These are phyloP conservation scores for Manis crassicaudata DNA, from an alignment of 2,797 vertebrate species.

Conservation along the genomic window DNA sequence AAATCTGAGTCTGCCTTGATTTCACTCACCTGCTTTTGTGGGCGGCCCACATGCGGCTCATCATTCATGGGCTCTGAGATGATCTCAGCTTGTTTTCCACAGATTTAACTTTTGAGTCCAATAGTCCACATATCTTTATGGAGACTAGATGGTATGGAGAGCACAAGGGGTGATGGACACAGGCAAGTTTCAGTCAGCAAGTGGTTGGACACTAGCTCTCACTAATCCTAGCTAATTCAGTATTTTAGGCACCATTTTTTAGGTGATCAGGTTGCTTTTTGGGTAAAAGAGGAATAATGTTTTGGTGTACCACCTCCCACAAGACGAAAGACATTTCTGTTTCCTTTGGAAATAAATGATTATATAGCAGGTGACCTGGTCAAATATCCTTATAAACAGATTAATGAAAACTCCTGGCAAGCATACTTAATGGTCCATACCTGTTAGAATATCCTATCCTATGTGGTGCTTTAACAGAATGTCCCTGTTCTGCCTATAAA, in stretches of 20 bases:
- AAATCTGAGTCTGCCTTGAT: neutral
- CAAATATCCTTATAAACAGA: neutral
- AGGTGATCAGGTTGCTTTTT: neutral
- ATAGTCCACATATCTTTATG: neutral
- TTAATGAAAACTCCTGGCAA: neutral
- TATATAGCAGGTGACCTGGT: neutral
- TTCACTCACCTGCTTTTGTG: neutral
- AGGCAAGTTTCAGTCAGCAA: neutral
- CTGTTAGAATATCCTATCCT: neutral
- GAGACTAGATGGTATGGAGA: neutral
- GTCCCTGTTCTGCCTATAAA: neutral
- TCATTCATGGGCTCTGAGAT: neutral
- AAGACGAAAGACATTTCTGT: neutral
- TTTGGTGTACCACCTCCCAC: neutral
- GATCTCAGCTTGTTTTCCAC: neutral
- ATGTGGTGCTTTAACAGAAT: neutral
- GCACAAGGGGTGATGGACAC: neutral
- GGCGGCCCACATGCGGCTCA: neutral
- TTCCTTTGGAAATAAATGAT: neutral
- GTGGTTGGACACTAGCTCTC: neutral
- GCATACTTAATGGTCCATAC: neutral
- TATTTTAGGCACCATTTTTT: neutral
- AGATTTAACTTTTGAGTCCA: neutral
- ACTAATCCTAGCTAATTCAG: neutral
- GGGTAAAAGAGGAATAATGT: conserved; percentile 4